Conservation (phyloP, 2,113 vertebrate species). For the Naja naja region DNA sequence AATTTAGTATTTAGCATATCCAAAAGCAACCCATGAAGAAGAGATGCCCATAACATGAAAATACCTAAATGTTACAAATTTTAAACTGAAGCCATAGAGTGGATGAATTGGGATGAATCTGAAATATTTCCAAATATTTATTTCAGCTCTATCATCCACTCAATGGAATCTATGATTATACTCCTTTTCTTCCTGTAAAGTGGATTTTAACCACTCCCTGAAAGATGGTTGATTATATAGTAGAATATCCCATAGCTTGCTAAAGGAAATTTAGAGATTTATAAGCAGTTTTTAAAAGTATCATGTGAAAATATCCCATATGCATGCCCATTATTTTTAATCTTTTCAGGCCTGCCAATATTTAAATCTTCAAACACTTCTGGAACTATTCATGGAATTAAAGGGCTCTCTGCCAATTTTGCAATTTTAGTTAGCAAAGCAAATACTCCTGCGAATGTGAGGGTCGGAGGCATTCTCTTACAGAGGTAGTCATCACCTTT, state of each 20-base stretch:
- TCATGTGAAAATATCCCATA: constrained; percentile 10
- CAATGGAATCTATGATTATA: background rate
- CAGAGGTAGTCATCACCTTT: background rate
- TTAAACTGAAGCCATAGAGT: background rate
- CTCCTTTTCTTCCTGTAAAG: background rate
- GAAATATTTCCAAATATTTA: constrained; percentile 8
- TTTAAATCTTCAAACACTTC: background rate
- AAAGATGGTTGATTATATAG: background rate
- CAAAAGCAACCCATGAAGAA: background rate
- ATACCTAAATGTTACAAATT: background rate
- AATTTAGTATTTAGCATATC: background rate
- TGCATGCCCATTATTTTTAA: background rate
- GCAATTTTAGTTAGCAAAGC: background rate
- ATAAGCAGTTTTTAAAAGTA: background rate
- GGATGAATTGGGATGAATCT: background rate
- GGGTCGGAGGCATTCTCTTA: background rate
- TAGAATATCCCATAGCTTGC: background rate
- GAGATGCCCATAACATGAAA: background rate
- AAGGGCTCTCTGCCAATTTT: background rate
- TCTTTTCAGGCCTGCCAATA: background rate
- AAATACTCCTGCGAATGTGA: background rate
- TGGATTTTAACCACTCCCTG: background rate
- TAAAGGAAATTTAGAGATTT: background rate
- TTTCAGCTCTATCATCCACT: background rate
- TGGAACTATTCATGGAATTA: background rate